Evolutionary conservation across 2,113 vertebrate species (phyloP), one percentile per base, ranked within the genome.

Genomic region (Lepus europaeus): DNA sequence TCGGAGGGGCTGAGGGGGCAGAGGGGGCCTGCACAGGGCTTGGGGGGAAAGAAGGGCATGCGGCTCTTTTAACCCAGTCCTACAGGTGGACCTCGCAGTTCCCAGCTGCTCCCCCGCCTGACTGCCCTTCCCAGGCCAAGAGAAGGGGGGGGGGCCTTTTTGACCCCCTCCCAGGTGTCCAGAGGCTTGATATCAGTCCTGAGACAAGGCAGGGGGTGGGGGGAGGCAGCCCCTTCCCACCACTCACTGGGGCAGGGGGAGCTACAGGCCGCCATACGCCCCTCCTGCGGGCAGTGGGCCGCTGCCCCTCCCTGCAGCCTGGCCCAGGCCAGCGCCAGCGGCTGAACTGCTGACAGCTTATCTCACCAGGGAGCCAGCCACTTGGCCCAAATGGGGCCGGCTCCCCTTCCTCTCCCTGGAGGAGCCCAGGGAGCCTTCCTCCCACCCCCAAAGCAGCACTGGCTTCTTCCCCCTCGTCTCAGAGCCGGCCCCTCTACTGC

Each of bases 341-440:
- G 91, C 68, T 59, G 66, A 95, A 96, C 74, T 96, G 92, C 96
- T 96, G 96, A 95, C 96, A 79, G 89, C 91, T 97, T 94, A 97
- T 97, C 96, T 97, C 97, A 97, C 91, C 95, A 59, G 36, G 3
- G 25, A 68, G 81, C 29, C 53, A 94, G 87, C 86, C 69, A 17
- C 94, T 95, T 61, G 94, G 96, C 92, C 82, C 78, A 51, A 86
- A 64, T 5, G 11, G 78, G 64, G 87, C 70, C 19, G 6, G 90
- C 88, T 94, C 90, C 89, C 94, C 73, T 87, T 87, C 81, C 92
- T 93, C 92, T 74, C 19, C 56, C 96, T 45, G 68, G 51, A 2
- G 93, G 96, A 95, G 91, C 80, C 7, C 12, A 59, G 81, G 92
- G 74, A 77, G 64, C 49, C 59, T 91, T 90, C 95, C 87, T 89